Percentiles rank a stretch among this genome's conserved stretches.
Conservation (phyloP, 2,888 invertebrate species). For the Lithosia quadra region DNA sequence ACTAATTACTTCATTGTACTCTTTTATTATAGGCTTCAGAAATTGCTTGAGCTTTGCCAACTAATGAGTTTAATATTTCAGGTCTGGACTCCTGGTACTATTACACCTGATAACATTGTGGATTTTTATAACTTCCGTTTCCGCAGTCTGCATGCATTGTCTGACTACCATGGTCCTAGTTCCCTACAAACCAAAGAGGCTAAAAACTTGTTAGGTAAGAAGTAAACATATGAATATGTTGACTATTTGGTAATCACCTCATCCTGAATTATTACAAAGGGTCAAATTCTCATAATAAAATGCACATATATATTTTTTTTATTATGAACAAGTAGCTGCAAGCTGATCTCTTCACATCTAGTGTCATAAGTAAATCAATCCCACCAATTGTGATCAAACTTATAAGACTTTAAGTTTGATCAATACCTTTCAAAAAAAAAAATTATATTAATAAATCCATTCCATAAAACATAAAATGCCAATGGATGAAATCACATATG, state of each 20-base stretch:
- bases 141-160: conserved; percentile 87
- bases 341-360: no score
- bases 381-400: no score
- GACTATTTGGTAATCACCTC: neutral
- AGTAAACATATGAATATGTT: neutral
- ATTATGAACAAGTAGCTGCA: no score
- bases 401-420: no score
- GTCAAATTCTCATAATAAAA: no score
- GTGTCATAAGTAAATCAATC: no score
- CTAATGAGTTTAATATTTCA: neutral
- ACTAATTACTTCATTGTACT: no score
- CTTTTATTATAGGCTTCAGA: neutral
- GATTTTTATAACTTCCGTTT: conserved; percentile 90
- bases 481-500: no score
- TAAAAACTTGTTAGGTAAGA: conserved; percentile 86
- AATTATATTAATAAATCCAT: no score
- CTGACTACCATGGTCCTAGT: conserved; percentile 89
- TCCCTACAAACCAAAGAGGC: conserved; percentile 89
- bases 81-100: conserved; percentile 32
- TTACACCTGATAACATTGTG: conserved; percentile 85
- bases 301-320: no score
- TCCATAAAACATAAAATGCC: no score
- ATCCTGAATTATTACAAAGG: neutral
- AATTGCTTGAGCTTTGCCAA: neutral
- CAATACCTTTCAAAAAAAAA: no score